Conservation (phyloP, 2,113 vertebrate genomes). For the pig (Sus scrofa) region T2T-Sscrofa CM000824.6:159426501-159427000, state of each 20-base stretch:
- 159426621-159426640: constrained; percentile 46
- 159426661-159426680: neutral
- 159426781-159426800: too few species aligned
- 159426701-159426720: neutral
- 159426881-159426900: too few species aligned
- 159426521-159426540: neutral
- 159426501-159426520: neutral
- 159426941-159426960: too few species aligned
- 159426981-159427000: neutral
- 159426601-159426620: constrained; percentile 26
- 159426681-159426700: neutral
- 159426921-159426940: too few species aligned
- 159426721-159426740: neutral
- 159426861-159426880: too few species aligned
- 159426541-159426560: neutral
- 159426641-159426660: neutral
- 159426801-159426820: too few species aligned
- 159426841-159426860: too few species aligned
- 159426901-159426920: too few species aligned
- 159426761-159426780: too few species aligned
- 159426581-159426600: constrained; percentile 1
- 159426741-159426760: neutral
- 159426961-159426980: constrained; percentile 12
- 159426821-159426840: too few species aligned
- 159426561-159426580: neutral